These are phyloP conservation scores for Apotomis turbidana DNA, from an alignment of 2,888 invertebrate species.

Conservation along the genomic window DNA sequence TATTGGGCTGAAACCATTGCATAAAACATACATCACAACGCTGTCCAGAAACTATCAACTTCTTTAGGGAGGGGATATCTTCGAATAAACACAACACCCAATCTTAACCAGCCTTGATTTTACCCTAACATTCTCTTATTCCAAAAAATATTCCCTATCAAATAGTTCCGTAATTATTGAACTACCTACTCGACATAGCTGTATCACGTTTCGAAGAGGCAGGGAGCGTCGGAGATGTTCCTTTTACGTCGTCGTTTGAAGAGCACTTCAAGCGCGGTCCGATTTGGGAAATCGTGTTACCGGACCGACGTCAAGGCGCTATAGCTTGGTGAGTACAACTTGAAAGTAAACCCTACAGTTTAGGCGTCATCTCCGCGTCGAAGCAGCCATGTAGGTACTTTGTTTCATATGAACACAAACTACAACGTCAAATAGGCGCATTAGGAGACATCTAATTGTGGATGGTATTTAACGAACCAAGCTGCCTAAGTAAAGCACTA, in stretches of 20 bases:
- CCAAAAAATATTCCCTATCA: neutral
- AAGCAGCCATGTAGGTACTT: too few relatives aligned
- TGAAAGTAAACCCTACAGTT: too few relatives aligned
- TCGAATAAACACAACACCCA: too few relatives aligned
- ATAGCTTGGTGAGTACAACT: neutral
- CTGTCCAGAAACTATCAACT: too few relatives aligned
- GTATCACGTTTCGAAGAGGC: conserved; percentile 61
- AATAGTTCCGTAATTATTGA: neutral
- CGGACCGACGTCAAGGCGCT: conserved; percentile 49
- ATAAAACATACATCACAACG: too few relatives aligned
- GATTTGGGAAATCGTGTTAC: conserved; percentile 80
- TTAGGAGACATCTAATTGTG: neutral
- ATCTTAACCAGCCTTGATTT: too few relatives aligned
- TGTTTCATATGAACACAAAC: too few relatives aligned
- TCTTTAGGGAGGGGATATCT: too few relatives aligned
- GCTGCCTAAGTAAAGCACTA: too few relatives aligned
- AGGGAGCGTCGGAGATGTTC: conserved; percentile 59
- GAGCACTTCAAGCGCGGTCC: conserved; percentile 74
- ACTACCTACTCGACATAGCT: conserved; percentile 30
- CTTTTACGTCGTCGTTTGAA: conserved; percentile 66
- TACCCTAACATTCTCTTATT: neutral
- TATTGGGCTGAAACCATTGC: too few relatives aligned
- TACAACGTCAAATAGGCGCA: too few relatives aligned
- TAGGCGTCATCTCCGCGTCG: too few relatives aligned
- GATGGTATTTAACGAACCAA: neutral